A percentile compares a stretch with the other conserved stretches of the same genome.
These are phyloP conservation scores for Pygoscelis antarcticus DNA, from an alignment of 2,113 vertebrate species.

Conservation along the genomic window DNA sequence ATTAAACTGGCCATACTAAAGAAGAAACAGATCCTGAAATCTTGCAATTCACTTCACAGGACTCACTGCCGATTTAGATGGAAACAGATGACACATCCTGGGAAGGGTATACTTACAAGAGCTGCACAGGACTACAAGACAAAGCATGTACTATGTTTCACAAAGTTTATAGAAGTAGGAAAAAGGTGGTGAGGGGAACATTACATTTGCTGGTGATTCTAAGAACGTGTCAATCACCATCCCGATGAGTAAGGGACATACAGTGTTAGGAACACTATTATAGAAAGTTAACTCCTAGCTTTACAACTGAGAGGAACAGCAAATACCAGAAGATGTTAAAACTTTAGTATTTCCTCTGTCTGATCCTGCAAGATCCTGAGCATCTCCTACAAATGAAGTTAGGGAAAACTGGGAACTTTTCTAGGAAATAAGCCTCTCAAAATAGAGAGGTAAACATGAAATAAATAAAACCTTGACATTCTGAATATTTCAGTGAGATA, in stretches of 20 bases:
- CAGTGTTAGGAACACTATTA: not conserved
- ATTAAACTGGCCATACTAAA: not conserved
- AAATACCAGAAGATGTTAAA: not conserved
- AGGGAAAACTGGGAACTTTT: not conserved
- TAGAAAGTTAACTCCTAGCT: not conserved
- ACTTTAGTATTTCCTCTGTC: not conserved
- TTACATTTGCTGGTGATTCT: not conserved
- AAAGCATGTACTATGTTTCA: not conserved
- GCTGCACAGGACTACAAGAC: not conserved
- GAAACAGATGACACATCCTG: not conserved
- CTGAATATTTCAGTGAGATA: not conserved
- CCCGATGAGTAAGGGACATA: not conserved
- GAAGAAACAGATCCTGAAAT: not conserved
- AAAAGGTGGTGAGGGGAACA: not conserved
- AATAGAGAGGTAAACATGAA: not conserved
- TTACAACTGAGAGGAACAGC: not conserved
- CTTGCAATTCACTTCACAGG: not conserved
- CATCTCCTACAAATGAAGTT: not conserved
- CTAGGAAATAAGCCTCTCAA: not conserved
- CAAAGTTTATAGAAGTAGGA: not conserved
- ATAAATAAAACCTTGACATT: not conserved
- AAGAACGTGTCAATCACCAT: fast-evolving
- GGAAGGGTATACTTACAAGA: not conserved
- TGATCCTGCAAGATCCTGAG: not conserved
- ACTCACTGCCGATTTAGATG: not conserved